phyloP scores from a whole-genome alignment of 1,140 invertebrate species.

The Muscidifurax raptorellus region DNA sequence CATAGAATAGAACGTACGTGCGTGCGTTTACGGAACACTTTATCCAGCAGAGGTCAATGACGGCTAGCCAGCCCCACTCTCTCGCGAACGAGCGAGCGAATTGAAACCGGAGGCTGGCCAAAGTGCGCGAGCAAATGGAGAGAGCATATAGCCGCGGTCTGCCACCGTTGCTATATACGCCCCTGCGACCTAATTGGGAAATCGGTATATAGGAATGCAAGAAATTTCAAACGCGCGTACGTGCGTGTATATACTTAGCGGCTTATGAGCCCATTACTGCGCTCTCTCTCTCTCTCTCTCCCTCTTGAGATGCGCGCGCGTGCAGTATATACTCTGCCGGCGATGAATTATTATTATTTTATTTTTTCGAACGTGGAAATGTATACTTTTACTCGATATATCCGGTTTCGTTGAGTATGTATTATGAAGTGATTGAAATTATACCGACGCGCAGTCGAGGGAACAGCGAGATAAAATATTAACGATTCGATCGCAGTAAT shows the following conservation, averaged over 20 bases:
- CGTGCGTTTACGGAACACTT: conserved; percentile 37
- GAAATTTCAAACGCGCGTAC: conserved; percentile 56
- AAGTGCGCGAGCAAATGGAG: conserved; percentile 30
- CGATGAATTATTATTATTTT: too few species aligned
- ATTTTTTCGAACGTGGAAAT: too few species aligned
- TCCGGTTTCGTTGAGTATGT: background rate
- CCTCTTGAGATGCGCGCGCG: too few species aligned
- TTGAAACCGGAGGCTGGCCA: conserved; percentile 37
- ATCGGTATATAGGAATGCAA: conserved; percentile 58
- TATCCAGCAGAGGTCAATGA: conserved; percentile 37
- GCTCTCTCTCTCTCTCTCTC: background rate
- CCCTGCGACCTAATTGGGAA: conserved; percentile 56
- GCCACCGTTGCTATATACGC: conserved; percentile 13
- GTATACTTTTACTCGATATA: background rate
- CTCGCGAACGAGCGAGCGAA: background rate
- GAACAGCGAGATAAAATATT: background rate
- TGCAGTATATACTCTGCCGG: too few species aligned
- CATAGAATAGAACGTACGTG: background rate
- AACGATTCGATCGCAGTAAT: conserved; percentile 27
- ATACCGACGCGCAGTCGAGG: too few species aligned
- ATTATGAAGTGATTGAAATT: too few species aligned
- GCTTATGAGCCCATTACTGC: too few species aligned
- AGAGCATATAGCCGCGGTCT: conserved; percentile 41
- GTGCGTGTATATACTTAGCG: background rate
- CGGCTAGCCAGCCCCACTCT: background rate